These are phyloP conservation scores for Drosophila monieri DNA, from an alignment of 2,888 invertebrate genomes.

Conservation along the genomic window DNA sequence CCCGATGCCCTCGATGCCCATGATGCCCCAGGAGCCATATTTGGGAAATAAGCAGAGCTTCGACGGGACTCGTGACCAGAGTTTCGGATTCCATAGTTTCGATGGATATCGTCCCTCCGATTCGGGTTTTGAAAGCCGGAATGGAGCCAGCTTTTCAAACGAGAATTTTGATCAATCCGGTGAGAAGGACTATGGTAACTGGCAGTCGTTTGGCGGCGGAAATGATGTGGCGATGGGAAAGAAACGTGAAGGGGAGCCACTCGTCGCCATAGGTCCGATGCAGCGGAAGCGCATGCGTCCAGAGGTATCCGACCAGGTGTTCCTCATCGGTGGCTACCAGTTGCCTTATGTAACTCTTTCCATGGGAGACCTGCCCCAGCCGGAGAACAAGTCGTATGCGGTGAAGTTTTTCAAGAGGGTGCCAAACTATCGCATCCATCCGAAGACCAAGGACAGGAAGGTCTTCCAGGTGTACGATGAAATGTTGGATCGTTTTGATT, in stretches of 20 bases:
- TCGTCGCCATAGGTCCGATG: background rate
- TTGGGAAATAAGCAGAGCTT: background rate
- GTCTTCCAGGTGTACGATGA: background rate
- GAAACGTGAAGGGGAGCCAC: background rate
- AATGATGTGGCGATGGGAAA: background rate
- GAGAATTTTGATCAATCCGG: background rate
- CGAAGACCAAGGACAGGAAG: rapidly evolving
- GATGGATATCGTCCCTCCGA: background rate
- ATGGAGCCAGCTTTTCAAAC: background rate
- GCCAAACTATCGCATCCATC: constrained; percentile 2
- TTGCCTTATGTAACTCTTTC: constrained; percentile 24
- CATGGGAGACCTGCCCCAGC: constrained; percentile 15
- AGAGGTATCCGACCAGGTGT: background rate
- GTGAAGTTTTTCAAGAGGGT: constrained; percentile 30
- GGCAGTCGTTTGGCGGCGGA: background rate
- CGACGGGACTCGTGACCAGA: background rate
- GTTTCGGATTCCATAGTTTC: background rate
- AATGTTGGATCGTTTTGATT: background rate
- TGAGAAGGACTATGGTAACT: background rate
- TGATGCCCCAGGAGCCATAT: background rate
- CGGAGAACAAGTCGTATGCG: constrained; percentile 36
- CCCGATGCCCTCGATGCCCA: background rate
- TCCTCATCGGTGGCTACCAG: constrained; percentile 35
- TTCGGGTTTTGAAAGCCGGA: background rate
- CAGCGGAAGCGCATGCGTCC: background rate